Evolutionary conservation across 37 sponge, comb jelly and placozoan genomes (phyloP).

Genomic region (Mnemiopsis leidyi): DNA sequence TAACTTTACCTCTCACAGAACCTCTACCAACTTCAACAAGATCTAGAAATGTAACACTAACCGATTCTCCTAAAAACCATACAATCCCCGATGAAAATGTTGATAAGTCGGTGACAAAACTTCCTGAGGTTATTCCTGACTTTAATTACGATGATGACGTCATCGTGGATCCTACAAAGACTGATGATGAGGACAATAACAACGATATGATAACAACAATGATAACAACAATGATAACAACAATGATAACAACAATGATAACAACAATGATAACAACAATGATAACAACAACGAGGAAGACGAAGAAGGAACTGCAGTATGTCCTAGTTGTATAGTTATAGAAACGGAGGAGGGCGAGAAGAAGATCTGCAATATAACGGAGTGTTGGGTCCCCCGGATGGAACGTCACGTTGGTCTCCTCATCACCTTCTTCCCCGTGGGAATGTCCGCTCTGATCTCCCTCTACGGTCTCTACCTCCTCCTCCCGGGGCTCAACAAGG

Average conservation of each 20-base stretch:
- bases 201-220: no score
- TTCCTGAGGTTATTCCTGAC: background rate
- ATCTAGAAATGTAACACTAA: background rate
- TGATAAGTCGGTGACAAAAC: no score
- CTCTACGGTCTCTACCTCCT: constrained; percentile 61
- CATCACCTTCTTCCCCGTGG: constrained; percentile 54
- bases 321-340: background rate
- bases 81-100: no score
- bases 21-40: background rate
- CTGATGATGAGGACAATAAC: no score
- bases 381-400: constrained; percentile 35
- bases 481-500: constrained; percentile 53
- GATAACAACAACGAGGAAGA: no score
- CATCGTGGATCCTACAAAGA: background rate
- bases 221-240: no score
- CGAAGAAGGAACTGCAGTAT: background rate
- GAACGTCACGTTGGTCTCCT: background rate
- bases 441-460: background rate
- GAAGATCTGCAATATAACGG: constrained; percentile 4
- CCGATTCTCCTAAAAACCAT: no score
- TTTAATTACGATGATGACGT: background rate
- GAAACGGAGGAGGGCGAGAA: background rate
- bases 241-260: no score
- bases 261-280: no score
- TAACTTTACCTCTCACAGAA: background rate